Evolutionary conservation across 2,113 vertebrate genomes (phyloP).

Genomic region (Prochilodus magdalenae): DNA sequence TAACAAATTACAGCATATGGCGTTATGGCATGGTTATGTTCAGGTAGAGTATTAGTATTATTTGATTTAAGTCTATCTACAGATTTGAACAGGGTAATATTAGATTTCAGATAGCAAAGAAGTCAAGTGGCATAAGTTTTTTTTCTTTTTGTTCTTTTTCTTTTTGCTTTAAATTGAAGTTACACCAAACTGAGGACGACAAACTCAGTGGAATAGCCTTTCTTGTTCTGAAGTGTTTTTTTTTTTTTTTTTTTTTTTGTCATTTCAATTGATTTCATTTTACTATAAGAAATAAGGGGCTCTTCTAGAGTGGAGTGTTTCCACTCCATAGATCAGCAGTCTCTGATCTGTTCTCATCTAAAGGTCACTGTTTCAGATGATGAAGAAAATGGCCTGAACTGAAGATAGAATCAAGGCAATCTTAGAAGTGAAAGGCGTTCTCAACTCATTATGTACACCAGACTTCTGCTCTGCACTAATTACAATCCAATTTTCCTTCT

Average conservation of each 20-base stretch:
- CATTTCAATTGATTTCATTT: constrained; percentile 25
- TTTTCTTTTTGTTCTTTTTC: neutral
- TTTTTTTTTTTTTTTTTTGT: constrained; percentile 20
- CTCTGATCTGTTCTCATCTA: constrained; percentile 13
- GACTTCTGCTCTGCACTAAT: constrained; percentile 37
- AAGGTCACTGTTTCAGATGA: constrained; percentile 25
- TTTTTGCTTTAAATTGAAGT: neutral
- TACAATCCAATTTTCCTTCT: constrained; percentile 37
- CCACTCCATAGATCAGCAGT: constrained; percentile 17
- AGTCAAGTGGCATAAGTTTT: neutral
- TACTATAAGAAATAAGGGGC: neutral
- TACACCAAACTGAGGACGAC: neutral
- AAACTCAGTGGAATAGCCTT: neutral
- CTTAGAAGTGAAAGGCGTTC: neutral
- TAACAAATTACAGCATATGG: too few species aligned
- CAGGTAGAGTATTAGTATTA: neutral
- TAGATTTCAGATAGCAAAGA: neutral
- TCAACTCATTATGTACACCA: constrained; percentile 30
- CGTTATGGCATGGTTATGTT: too few species aligned
- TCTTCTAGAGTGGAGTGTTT: constrained; percentile 2
- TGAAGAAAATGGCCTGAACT: constrained; percentile 28
- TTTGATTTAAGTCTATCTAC: too few species aligned
- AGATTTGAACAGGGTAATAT: neutral
- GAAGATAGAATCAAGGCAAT: constrained; percentile 15
- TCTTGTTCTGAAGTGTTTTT: constrained; percentile 8